Conservation (phyloP, 2,797 vertebrate species). For the Dendrocincla tyrannina region DNA sequence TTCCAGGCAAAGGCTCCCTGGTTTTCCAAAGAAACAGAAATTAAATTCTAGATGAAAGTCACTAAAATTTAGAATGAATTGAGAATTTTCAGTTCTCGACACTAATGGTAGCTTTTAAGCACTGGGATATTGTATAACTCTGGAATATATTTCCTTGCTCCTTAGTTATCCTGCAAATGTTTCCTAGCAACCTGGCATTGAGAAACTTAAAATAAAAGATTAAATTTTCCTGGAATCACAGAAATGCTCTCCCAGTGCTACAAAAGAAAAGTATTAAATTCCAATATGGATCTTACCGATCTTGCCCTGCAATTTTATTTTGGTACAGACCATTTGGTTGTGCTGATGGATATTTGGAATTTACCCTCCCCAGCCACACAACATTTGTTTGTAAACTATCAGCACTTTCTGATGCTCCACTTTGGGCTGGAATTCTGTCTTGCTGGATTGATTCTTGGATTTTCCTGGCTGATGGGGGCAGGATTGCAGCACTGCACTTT, state of each 20-base stretch:
- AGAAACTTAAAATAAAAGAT: not conserved
- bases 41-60: not conserved
- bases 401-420: rapidly evolving
- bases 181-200: not conserved
- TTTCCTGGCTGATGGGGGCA: not conserved
- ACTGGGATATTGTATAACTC: not conserved
- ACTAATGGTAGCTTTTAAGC: not conserved
- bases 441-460: not conserved
- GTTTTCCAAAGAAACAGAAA: not conserved
- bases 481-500: not conserved
- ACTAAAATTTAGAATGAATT: not conserved
- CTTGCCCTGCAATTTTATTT: not conserved
- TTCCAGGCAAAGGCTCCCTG: not conserved
- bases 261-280: not conserved
- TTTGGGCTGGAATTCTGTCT: not conserved
- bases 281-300: rapidly evolving
- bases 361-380: not conserved
- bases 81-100: not conserved
- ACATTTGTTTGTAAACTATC: not conserved
- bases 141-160: not conserved
- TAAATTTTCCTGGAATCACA: not conserved
- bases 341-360: not conserved
- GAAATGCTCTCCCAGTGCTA: not conserved
- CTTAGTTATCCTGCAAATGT: not conserved
- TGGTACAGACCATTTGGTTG: rapidly evolving